Conservation (phyloP, 1,140 invertebrate genomes). For the Ridgeia piscesae region DNA sequence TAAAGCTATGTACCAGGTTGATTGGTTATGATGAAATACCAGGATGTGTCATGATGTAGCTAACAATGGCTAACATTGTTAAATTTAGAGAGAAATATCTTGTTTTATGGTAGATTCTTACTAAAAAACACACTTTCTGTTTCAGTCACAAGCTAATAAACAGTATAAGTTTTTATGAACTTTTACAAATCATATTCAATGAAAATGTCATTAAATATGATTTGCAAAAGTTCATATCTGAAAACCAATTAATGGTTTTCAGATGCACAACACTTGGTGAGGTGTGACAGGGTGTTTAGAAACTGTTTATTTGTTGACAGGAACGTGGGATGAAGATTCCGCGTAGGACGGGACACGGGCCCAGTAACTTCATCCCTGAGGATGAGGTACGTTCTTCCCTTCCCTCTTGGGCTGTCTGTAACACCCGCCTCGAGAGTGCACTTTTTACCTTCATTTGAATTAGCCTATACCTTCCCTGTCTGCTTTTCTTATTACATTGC, state of each 20-base stretch:
- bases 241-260: no score
- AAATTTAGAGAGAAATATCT: no score
- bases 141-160: not conserved
- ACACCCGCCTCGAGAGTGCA: not conserved
- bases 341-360: slow-evolving; percentile 21
- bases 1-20: no score
- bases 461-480: not conserved
- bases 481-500: not conserved
- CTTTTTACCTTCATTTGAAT: not conserved
- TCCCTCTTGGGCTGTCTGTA: not conserved
- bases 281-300: no score
- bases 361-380: slow-evolving; percentile 35
- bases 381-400: slow-evolving; percentile 32
- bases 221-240: no score
- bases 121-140: no score
- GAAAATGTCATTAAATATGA: no score
- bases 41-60: no score
- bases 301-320: slow-evolving; percentile 16
- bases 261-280: not conserved
- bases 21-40: no score
- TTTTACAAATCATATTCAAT: not conserved
- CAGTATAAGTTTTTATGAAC: no score
- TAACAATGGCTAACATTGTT: no score
- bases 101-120: no score
- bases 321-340: slow-evolving; percentile 36